These are phyloP conservation scores for Hemibagrus wyckioides DNA, from an alignment of 2,113 vertebrate species.

Conservation along the genomic window DNA sequence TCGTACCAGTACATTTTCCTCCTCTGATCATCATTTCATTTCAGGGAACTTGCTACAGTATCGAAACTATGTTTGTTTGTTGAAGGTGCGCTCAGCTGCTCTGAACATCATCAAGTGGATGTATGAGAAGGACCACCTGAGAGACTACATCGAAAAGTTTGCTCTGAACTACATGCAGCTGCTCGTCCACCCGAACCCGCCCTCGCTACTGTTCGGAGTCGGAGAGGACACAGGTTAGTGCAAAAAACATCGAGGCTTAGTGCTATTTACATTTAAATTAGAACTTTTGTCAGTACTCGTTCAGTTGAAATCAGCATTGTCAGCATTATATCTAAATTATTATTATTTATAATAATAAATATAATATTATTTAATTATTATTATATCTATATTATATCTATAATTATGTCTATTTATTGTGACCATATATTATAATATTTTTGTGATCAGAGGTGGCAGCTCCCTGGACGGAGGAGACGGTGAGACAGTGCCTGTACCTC, in stretches of 20 bases:
- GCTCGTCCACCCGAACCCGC: slow-evolving; percentile 91
- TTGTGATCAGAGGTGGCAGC: slow-evolving; percentile 86
- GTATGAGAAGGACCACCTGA: slow-evolving; percentile 91
- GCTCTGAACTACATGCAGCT: slow-evolving; percentile 95
- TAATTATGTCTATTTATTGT: too few species aligned
- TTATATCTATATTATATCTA: too few species aligned
- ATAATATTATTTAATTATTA: too few species aligned
- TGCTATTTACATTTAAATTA: too few species aligned
- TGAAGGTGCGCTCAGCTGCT: slow-evolving; percentile 87
- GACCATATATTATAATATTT: not conserved
- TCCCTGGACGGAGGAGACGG: slow-evolving; percentile 91
- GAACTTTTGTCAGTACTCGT: too few species aligned
- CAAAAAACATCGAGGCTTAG: not conserved
- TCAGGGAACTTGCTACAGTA: not conserved
- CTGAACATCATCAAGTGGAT: slow-evolving; percentile 89
- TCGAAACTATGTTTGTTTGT: slow-evolving; percentile 23
- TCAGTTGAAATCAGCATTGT: too few species aligned
- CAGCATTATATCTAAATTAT: too few species aligned
- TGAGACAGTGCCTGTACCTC: slow-evolving; percentile 93
- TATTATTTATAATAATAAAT: too few species aligned
- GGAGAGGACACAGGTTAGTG: slow-evolving; percentile 96
- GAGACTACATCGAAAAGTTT: slow-evolving; percentile 92
- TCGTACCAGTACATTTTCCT: not conserved
- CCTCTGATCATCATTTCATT: rapidly evolving
- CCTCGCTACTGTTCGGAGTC: slow-evolving; percentile 87